Evolutionary conservation across 2,888 invertebrate species (phyloP).

Genomic region (Archips xylosteana): DNA sequence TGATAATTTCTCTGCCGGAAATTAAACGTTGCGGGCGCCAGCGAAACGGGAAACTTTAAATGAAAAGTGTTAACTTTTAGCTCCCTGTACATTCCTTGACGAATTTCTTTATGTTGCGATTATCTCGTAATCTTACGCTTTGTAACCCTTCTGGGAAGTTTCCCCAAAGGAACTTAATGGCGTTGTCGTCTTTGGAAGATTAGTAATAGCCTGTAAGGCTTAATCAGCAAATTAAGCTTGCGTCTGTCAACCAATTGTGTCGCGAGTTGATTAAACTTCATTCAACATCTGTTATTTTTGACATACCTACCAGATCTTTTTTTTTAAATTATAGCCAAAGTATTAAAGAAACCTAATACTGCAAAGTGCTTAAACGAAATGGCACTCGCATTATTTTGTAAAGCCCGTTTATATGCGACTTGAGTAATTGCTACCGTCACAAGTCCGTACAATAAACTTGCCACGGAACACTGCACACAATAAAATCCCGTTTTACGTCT

Average conservation of each 20-base stretch:
- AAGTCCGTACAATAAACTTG: constrained; percentile 80
- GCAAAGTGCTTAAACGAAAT: constrained; percentile 2
- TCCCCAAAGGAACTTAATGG: constrained; percentile 48
- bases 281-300: not conserved
- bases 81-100: constrained; percentile 63
- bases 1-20: constrained; percentile 76
- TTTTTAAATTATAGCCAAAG: not conserved
- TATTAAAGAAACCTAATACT: constrained; percentile 10
- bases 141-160: constrained; percentile 52
- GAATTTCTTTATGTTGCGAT: constrained; percentile 62
- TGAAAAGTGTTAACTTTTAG: constrained; percentile 72
- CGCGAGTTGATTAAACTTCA: constrained; percentile 16
- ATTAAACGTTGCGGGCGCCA: constrained; percentile 75
- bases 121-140: constrained; percentile 64
- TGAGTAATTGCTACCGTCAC: constrained; percentile 82
- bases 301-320: not conserved
- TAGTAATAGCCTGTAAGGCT: constrained; percentile 36
- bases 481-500: constrained; percentile 82
- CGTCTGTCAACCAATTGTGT: constrained; percentile 1
- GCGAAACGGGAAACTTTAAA: constrained; percentile 74
- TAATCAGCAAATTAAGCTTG: constrained; percentile 24
- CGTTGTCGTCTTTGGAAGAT: constrained; percentile 46
- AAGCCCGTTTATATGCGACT: constrained; percentile 63
- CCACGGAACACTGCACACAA: constrained; percentile 78
- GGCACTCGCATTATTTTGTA: constrained; percentile 31